Conservation (phyloP, 2,113 vertebrate species). For the Lamprologus ornatipinnis region DNA sequence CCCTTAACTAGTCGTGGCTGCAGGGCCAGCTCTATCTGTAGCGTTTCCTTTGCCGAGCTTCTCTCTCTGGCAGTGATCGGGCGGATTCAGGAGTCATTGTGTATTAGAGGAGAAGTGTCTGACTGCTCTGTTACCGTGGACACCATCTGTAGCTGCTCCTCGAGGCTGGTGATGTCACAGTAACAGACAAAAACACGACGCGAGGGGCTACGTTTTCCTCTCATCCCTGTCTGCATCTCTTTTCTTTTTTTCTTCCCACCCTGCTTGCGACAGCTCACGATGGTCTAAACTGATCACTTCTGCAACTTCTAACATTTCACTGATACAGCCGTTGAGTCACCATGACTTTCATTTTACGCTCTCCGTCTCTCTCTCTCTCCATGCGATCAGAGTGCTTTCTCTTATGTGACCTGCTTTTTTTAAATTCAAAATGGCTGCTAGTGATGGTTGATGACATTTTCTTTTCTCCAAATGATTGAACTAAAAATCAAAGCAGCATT, state of each 20-base stretch:
- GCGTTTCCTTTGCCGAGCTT: not conserved
- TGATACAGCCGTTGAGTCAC: slow-evolving; percentile 28
- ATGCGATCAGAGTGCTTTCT: slow-evolving; percentile 10
- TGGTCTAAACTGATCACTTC: slow-evolving; percentile 31
- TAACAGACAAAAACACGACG: slow-evolving; percentile 39
- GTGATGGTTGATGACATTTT: not conserved
- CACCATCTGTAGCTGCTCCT: slow-evolving; percentile 50
- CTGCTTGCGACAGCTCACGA: not conserved
- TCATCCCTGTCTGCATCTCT: not conserved
- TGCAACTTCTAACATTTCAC: slow-evolving; percentile 57
- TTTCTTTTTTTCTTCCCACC: not conserved
- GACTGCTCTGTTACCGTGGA: slow-evolving; percentile 55
- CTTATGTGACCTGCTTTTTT: not conserved
- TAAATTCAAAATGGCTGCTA: slow-evolving; percentile 48
- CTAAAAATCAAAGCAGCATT: not conserved
- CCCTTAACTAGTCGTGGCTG: not conserved
- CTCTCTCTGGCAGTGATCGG: not conserved
- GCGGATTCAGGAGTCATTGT: slow-evolving; percentile 10
- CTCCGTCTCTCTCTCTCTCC: not conserved
- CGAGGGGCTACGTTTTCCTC: not conserved
- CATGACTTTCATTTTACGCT: not conserved
- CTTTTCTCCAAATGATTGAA: not conserved
- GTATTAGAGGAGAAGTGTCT: slow-evolving; percentile 6
- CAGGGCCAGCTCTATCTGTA: not conserved
- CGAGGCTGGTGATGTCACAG: slow-evolving; percentile 54